A percentile compares a stretch with the other conserved stretches of the same genome.
These are phyloP conservation scores for Neosalanx taihuensis DNA, from an alignment of 2,797 vertebrate species.

Conservation along the genomic window DNA sequence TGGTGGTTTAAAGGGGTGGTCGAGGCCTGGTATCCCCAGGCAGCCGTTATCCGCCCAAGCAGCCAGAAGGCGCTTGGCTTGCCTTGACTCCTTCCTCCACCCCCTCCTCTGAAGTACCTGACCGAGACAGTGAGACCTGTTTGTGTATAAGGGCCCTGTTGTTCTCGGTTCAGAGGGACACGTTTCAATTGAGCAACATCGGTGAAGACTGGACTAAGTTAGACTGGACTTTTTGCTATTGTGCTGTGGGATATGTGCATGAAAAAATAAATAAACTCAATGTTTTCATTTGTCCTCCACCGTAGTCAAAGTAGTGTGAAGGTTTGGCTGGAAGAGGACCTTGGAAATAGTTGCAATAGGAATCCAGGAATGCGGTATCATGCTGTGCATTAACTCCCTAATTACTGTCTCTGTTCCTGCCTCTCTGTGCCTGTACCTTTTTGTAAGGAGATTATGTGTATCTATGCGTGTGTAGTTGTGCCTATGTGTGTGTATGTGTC, in stretches of 20 bases:
- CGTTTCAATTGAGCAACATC: too few species aligned
- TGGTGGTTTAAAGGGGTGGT: too few species aligned
- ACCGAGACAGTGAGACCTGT: too few species aligned
- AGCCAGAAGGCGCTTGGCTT: too few species aligned
- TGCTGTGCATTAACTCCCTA: neutral
- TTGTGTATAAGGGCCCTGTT: too few species aligned
- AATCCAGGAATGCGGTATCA: neutral
- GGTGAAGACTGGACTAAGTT: too few species aligned
- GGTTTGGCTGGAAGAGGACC: neutral
- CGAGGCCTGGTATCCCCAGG: too few species aligned
- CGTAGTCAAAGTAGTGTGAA: neutral
- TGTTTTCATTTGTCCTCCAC: neutral
- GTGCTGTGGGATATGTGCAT: neutral
- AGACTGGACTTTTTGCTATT: neutral
- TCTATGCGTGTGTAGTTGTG: neutral
- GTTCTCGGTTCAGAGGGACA: too few species aligned
- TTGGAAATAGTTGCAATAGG: neutral
- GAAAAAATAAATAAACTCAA: neutral
- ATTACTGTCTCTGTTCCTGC: conserved; percentile 1
- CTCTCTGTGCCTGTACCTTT: neutral
- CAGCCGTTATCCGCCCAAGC: too few species aligned
- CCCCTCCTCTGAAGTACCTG: too few species aligned
- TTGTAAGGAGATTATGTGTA: neutral
- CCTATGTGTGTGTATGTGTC: neutral
- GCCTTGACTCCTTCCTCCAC: too few species aligned